Conservation (phyloP, 1,140 invertebrate species). For the Berghia stephanieae region DNA sequence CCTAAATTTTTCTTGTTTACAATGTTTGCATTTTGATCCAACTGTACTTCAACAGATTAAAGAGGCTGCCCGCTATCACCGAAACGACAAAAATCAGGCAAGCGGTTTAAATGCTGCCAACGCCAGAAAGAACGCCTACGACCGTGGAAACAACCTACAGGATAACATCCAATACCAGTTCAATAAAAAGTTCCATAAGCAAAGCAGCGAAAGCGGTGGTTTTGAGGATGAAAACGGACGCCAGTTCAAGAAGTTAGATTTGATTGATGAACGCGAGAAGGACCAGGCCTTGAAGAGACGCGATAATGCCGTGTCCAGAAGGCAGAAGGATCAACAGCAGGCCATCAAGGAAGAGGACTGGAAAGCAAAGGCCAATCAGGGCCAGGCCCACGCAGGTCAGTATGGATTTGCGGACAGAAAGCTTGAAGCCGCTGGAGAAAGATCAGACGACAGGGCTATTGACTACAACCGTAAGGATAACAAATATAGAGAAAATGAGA, state of each 20-base stretch:
- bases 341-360: slow-evolving; percentile 32
- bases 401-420: slow-evolving; percentile 31
- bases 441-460: slow-evolving; percentile 26
- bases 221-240: slow-evolving; percentile 35
- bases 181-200: slow-evolving; percentile 37
- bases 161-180: slow-evolving; percentile 33
- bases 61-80: slow-evolving; percentile 24
- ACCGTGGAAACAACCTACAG: slow-evolving; percentile 29
- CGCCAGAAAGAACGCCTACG: slow-evolving; percentile 34
- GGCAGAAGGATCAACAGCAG: slow-evolving; percentile 28
- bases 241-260: slow-evolving; percentile 24
- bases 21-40: no score
- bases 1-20: no score
- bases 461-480: slow-evolving; percentile 36
- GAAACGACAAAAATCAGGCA: slow-evolving; percentile 25
- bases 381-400: slow-evolving; percentile 29
- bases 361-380: slow-evolving; percentile 33
- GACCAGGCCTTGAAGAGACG: slow-evolving; percentile 22
- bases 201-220: slow-evolving; percentile 35
- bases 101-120: slow-evolving; percentile 27
- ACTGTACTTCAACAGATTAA: slow-evolving; percentile 12
- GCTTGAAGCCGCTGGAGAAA: slow-evolving; percentile 32
- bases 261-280: slow-evolving; percentile 30
- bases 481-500: slow-evolving; percentile 24
- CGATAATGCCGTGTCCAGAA: slow-evolving; percentile 23